phyloP scores from a whole-genome alignment of 2,888 invertebrate species.

The Formica aserva region DNA sequence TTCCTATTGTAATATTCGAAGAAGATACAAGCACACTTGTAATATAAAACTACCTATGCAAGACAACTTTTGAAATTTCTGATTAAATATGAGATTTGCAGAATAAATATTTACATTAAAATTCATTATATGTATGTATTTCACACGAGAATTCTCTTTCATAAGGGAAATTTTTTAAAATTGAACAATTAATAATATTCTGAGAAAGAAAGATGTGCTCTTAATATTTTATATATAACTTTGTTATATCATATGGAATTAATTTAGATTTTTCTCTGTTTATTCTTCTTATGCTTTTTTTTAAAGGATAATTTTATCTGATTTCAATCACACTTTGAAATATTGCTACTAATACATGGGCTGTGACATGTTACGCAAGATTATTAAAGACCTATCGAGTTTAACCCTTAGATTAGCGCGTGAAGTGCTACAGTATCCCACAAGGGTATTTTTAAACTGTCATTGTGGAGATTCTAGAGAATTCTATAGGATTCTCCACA shows the following conservation, averaged over 20 bases:
- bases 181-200: not conserved
- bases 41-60: conserved; percentile 1
- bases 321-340: not conserved
- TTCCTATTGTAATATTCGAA: conserved; percentile 4
- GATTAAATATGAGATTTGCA: not conserved
- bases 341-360: not conserved
- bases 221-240: not conserved
- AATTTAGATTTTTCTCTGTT: not conserved
- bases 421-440: not conserved
- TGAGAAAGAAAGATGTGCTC: not conserved
- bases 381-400: not conserved
- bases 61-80: conserved; percentile 16
- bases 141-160: not conserved
- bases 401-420: not conserved
- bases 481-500: not conserved
- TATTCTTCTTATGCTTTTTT: not conserved
- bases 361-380: not conserved
- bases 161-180: not conserved
- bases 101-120: conserved; percentile 21
- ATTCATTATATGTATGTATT: not conserved
- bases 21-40: not conserved
- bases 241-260: not conserved
- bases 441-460: not conserved
- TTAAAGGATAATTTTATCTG: conserved; percentile 5
- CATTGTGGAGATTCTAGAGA: not conserved